Evolutionary conservation across 2,888 invertebrate species (phyloP).

Genomic region (Caenorhabditis sp.): DNA sequence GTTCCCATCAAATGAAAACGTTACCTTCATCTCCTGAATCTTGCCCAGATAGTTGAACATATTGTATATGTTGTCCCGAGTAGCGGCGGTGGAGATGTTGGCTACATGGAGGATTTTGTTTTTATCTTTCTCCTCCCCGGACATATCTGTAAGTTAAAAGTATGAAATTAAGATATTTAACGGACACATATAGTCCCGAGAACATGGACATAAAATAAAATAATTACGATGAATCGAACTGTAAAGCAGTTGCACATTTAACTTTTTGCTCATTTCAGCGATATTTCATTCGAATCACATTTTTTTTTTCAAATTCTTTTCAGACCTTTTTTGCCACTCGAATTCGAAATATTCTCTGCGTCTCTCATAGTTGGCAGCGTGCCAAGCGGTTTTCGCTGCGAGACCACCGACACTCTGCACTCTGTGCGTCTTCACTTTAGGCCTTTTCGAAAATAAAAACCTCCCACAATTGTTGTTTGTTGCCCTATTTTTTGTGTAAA

Average conservation of each 20-base stretch:
- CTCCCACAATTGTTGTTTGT: slow-evolving; percentile 3
- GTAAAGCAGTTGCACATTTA: too few species aligned
- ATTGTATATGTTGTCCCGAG: slow-evolving; percentile 80
- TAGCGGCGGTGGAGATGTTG: slow-evolving; percentile 81
- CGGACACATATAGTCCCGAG: too few species aligned
- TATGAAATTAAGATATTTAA: too few species aligned
- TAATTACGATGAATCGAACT: too few species aligned
- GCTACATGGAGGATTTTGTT: slow-evolving; percentile 80
- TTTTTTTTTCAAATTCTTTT: neutral
- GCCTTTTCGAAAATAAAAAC: slow-evolving; percentile 37
- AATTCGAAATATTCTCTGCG: slow-evolving; percentile 20
- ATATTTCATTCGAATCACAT: neutral
- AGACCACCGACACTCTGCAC: slow-evolving; percentile 23
- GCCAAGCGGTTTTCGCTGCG: slow-evolving; percentile 60
- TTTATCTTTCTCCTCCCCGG: slow-evolving; percentile 67
- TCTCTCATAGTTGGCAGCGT: slow-evolving; percentile 45
- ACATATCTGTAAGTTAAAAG: slow-evolving; percentile 67
- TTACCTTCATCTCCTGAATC: slow-evolving; percentile 81
- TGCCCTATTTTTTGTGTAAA: neutral
- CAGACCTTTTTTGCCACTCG: neutral
- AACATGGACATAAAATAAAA: too few species aligned
- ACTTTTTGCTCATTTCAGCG: too few species aligned
- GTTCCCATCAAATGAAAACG: neutral
- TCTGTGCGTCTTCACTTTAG: slow-evolving; percentile 57
- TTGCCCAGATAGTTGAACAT: slow-evolving; percentile 81